These are phyloP conservation scores for Gasterosteus nipponicus DNA, from an alignment of 2,113 vertebrate species.

Conservation along the genomic window DNA sequence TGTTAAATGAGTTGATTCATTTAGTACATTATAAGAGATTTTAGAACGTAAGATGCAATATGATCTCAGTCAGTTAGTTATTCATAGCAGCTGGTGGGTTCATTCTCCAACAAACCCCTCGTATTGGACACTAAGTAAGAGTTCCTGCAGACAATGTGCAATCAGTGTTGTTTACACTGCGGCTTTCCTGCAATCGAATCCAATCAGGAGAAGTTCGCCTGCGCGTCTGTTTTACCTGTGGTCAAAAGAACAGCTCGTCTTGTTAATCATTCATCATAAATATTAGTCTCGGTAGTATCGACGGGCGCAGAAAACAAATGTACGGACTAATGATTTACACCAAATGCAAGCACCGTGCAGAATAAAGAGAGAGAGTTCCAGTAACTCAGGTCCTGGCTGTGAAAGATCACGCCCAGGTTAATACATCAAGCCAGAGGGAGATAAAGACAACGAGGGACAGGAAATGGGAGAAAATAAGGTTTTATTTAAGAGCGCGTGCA, in stretches of 20 bases:
- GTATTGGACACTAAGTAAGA: slow-evolving; percentile 57
- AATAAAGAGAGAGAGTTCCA: slow-evolving; percentile 27
- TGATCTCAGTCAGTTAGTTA: neutral
- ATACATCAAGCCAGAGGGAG: slow-evolving; percentile 54
- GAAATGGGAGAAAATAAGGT: slow-evolving; percentile 66
- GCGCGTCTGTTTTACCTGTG: slow-evolving; percentile 46
- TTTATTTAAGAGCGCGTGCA: slow-evolving; percentile 57
- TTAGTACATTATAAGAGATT: neutral
- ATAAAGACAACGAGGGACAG: slow-evolving; percentile 67
- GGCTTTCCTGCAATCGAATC: slow-evolving; percentile 66
- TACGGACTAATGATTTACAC: slow-evolving; percentile 12
- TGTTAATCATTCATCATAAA: slow-evolving; percentile 62
- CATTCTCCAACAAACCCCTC: slow-evolving; percentile 15
- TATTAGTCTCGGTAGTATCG: slow-evolving; percentile 34
- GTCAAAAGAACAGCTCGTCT: slow-evolving; percentile 48
- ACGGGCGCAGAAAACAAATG: slow-evolving; percentile 18
- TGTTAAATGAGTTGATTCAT: slow-evolving; percentile 13
- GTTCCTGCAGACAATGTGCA: slow-evolving; percentile 68
- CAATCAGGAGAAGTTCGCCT: slow-evolving; percentile 62
- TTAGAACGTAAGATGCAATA: neutral
- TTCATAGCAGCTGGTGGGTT: neutral
- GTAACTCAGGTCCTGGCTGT: slow-evolving; percentile 32
- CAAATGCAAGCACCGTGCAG: slow-evolving; percentile 31
- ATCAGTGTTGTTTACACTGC: slow-evolving; percentile 72
- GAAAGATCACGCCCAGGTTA: slow-evolving; percentile 65